Base-by-base conservation (phyloP, 1,140 invertebrate species). In the Diachasma alloeum region DNA sequence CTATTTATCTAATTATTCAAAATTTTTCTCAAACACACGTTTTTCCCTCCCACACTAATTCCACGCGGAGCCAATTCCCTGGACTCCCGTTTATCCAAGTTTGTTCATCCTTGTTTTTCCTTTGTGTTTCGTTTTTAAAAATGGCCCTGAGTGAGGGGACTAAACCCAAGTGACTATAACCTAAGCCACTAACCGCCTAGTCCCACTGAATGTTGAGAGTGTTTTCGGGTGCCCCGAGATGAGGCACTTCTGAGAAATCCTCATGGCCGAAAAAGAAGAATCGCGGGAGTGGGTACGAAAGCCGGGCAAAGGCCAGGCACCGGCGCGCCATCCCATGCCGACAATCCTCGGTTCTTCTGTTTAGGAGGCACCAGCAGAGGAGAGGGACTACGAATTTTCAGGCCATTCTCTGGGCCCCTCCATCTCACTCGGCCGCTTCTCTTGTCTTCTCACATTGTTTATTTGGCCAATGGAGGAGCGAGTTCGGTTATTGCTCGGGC, bases 381-480 rank as follows among this genome's bases (percentile, higher is more conserved):
- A n/a, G 11, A 36, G 36, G 31, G 66, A 39, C 66, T 68, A 68
- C 66, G 66, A 68, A 66, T 68, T 68, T 37, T 68, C n/a, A 11
- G 13, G 8, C 66, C 66, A 68, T 68, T 68, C 15, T 63, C 22
- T 26, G 22, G 24, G 46, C 71, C 71, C 6, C n/a, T 59, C 17
- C 71, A 24, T 13, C 69, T 19, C 22, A n/a, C 69, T 37, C 24
- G 13, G 11, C 24, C 72, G 17, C 63, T 63, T 10, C 22, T 46
- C 36, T 63, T 74, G 72, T 74, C 72, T 74, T 74, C 48, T 67
- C 59, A 46, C 63, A 74, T 74, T 74, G 72, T 74, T 74, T 74
- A 74, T 74, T 74, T 74, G 72, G 37, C 37, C 72, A 63, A 67
- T 46, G 72, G 39, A 24, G 15, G 8, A 63, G 24, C 48, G 44